A percentile compares a stretch with the other conserved stretches of the same genome.
These are phyloP conservation scores for Trachymyrmex septentrionalis DNA, from an alignment of 1,140 invertebrate genomes.

Conservation along the genomic window DNA sequence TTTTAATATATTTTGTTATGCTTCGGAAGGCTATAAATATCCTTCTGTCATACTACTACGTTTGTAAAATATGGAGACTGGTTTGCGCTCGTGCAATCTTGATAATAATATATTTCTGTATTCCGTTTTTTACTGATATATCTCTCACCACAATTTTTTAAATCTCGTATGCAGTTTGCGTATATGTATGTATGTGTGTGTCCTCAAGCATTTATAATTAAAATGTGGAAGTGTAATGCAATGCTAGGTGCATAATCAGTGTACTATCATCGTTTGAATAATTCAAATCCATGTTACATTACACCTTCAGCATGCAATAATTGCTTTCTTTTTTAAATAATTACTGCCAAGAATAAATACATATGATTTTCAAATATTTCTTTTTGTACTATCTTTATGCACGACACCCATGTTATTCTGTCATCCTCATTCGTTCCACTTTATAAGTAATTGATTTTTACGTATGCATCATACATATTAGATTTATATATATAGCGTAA, in stretches of 20 bases:
- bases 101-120: constrained; percentile 48
- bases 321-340: not conserved
- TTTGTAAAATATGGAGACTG: constrained; percentile 27
- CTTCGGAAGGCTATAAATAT: constrained; percentile 39
- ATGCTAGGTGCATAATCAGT: not conserved
- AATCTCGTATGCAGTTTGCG: not conserved
- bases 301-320: constrained; percentile 10
- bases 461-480: not conserved
- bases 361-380: constrained; percentile 4
- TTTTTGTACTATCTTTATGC: constrained; percentile 11
- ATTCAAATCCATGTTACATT: constrained; percentile 30
- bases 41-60: constrained; percentile 17
- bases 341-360: constrained; percentile 28
- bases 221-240: constrained; percentile 8
- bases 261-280: constrained; percentile 32
- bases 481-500: not conserved
- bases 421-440: not conserved
- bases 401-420: not conserved
- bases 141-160: constrained; percentile 13
- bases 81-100: constrained; percentile 32
- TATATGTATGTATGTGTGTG: not conserved
- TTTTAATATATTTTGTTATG: constrained; percentile 45
- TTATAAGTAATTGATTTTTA: constrained; percentile 10
- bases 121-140: constrained; percentile 29
- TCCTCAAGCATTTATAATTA: constrained; percentile 45